Evolutionary conservation across 2,797 vertebrate genomes (phyloP).

Genomic region (Lacerta agilis): DNA sequence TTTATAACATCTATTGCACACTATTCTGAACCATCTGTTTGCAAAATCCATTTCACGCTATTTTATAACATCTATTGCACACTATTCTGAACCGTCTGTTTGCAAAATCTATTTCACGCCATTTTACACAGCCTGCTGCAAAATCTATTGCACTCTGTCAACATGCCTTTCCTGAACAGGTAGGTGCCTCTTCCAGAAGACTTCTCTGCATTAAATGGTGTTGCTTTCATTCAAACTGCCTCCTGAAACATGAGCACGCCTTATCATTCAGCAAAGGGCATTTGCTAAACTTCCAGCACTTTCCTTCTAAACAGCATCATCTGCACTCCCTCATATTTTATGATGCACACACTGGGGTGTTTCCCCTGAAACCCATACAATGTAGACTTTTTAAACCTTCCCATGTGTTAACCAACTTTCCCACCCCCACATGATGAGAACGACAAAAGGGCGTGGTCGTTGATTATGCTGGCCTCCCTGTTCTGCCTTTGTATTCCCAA

Average conservation of each 20-base stretch:
- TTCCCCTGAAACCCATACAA: neutral
- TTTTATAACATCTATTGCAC: too few species aligned
- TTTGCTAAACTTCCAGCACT: neutral
- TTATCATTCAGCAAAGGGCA: neutral
- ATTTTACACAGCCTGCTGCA: neutral
- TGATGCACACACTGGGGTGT: neutral
- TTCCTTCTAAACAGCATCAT: neutral
- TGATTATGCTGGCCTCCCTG: neutral
- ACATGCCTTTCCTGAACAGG: neutral
- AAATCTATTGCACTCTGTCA: neutral
- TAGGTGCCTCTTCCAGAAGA: neutral
- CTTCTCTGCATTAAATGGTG: neutral
- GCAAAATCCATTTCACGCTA: too few species aligned
- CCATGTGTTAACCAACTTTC: neutral
- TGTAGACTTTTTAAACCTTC: too few species aligned
- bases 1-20: neutral
- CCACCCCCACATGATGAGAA: neutral
- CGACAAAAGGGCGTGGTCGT: neutral
- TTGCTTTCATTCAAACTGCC: neutral
- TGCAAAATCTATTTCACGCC: neutral
- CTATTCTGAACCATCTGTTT: too few species aligned
- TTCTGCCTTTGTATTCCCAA: neutral
- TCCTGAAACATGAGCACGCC: neutral
- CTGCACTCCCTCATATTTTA: neutral
- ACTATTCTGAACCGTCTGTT: too few species aligned